phyloP scores from a whole-genome alignment of 2,797 vertebrate species.

The Anguilla pacifica region DNA sequence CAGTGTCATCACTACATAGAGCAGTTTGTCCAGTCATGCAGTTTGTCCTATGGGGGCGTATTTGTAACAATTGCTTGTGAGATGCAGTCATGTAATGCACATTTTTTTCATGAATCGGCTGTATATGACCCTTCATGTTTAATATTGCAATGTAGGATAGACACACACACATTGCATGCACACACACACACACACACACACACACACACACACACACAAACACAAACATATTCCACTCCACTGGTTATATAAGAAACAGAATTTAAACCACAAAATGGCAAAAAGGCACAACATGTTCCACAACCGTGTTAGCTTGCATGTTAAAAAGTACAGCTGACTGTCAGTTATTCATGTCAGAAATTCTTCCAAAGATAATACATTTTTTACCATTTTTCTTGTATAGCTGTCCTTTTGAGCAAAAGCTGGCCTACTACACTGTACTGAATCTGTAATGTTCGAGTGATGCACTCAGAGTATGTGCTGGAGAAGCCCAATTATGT shows the following conservation, averaged over 20 bases:
- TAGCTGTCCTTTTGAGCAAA: constrained; percentile 92
- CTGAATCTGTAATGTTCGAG: constrained; percentile 79
- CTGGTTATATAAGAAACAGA: neutral
- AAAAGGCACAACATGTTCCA: neutral
- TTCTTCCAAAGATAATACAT: neutral
- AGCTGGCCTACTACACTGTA: constrained; percentile 97
- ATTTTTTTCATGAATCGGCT: no score
- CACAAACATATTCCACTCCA: neutral
- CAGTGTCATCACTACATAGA: no score
- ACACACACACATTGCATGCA: neutral
- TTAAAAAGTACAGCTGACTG: neutral
- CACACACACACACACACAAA: neutral
- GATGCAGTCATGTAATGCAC: no score
- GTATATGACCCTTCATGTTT: no score
- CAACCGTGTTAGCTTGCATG: neutral
- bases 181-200: neutral
- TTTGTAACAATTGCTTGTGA: no score
- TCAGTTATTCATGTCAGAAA: neutral
- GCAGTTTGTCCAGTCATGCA: no score
- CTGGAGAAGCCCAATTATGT: neutral
- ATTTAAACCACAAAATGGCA: neutral
- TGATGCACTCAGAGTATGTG: neutral
- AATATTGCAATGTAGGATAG: no score
- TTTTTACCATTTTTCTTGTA: constrained; percentile 71
- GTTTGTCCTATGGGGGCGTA: no score